Evolutionary conservation across 2,888 invertebrate genomes (phyloP), one percentile per base, ranked within the genome.

Genomic region (Micropterix aruncella): DNA sequence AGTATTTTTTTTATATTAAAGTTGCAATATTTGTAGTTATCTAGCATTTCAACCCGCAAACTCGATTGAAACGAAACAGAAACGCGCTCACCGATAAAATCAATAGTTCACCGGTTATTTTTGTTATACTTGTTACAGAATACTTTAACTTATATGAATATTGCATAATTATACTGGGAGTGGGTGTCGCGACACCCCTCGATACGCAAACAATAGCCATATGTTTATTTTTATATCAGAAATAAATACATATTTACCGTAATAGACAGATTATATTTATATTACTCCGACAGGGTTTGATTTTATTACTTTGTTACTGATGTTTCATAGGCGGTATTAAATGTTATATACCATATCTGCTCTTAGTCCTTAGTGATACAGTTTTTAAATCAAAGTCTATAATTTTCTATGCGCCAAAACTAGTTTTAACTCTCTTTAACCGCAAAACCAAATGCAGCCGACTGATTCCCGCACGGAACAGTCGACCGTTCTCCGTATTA

Each of bases 171-270:
- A 18, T 46, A 12, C 7, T 27, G 27, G n/a, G 17, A 44, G 18
- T 18, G 37, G 45, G 37, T 46, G 40, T 40, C 46, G 46, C 44
- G 45, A 47, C 39, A 46, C 47, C 40, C 46, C 40, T 46, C 47
- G 48, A 42, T 45, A 43, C 46, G 43, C 46, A 45, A 44, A 46
- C 47, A 46, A 50, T 50, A 51, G 47, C 48, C 48, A 46, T 49
- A 52, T 48, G 47, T 49, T 47, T 51, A 47, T 49, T 50, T 48
- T 40, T 40, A 44, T 50, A 51, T 49, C 52, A 37, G 50, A 47
- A 40, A 14, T 46, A 9, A 51, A 49, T 18, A 47, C 52, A 53
- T 48, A 51, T 47, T 52, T 48, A 45, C 52, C n/a, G n/a, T n/a
- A 49, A 42, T 54, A 49, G 49, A 44, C 18, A 36, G 41, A 49